phyloP scores from a whole-genome alignment of 2,113 vertebrate genomes.

The Callospermophilus lateralis region DNA sequence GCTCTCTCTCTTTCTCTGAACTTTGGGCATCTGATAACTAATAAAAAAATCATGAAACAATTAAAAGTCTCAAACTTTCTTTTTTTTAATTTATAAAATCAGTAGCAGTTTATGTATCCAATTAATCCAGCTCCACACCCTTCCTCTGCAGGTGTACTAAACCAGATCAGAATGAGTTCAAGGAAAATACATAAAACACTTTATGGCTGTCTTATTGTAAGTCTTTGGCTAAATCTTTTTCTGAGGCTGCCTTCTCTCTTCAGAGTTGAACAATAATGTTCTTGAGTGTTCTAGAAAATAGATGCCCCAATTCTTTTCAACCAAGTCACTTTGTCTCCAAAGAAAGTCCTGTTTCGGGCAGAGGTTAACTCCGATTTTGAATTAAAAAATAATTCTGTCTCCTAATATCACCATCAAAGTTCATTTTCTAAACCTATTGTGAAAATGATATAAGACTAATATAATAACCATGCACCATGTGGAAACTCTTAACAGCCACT shows the following conservation, averaged over 20 bases:
- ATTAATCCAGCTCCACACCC: neutral
- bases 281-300: neutral
- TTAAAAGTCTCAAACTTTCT: neutral
- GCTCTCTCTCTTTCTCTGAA: neutral
- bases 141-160: neutral
- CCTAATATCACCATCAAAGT: neutral
- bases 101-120: neutral
- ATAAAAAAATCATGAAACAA: neutral
- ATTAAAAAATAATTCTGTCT: neutral
- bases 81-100: neutral
- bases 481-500: neutral
- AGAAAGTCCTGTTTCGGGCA: neutral
- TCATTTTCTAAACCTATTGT: neutral
- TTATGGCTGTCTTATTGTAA: neutral
- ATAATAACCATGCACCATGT: rapidly evolving
- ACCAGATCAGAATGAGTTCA: neutral
- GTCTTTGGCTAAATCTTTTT: neutral
- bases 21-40: neutral
- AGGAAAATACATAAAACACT: neutral
- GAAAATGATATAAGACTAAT: neutral
- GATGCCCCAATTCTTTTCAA: neutral
- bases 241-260: neutral
- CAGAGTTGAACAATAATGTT: neutral
- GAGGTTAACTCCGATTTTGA: neutral
- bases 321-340: neutral